Conservation (phyloP, 2,797 vertebrate genomes). For the Siniperca scherzeri region DNA sequence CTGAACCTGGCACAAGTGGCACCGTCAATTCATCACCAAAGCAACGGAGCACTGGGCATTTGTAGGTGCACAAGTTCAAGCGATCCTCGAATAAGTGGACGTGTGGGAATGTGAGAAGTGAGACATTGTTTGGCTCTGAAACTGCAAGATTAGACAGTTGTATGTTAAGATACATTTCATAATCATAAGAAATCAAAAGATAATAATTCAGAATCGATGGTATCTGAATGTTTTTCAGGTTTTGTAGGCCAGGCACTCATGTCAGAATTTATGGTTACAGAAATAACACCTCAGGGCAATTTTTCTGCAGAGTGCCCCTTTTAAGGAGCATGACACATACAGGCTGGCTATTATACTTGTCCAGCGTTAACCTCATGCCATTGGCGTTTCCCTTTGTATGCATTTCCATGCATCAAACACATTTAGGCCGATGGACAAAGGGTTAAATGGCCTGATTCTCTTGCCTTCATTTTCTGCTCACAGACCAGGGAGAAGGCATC, state of each 20-base stretch:
- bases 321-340: slow-evolving; percentile 11
- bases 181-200: no score
- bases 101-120: slow-evolving; percentile 33
- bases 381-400: slow-evolving; percentile 70
- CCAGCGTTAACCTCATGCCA: slow-evolving; percentile 53
- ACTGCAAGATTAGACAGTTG: neutral
- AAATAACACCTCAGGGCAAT: slow-evolving; percentile 19
- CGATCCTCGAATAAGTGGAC: slow-evolving; percentile 21
- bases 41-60: slow-evolving; percentile 20
- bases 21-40: slow-evolving; percentile 30
- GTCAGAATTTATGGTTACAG: slow-evolving; percentile 4
- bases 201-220: neutral
- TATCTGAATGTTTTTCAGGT: neutral
- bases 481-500: slow-evolving; percentile 19
- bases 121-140: slow-evolving; percentile 17
- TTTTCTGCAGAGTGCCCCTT: slow-evolving; percentile 37
- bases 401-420: slow-evolving; percentile 57
- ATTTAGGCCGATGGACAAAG: slow-evolving; percentile 67
- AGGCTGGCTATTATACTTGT: slow-evolving; percentile 51
- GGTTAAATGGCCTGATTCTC: slow-evolving; percentile 42
- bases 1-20: slow-evolving; percentile 3
- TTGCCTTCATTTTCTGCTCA: slow-evolving; percentile 32
- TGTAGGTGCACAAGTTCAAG: slow-evolving; percentile 43
- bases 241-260: slow-evolving; percentile 14
- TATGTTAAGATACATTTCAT: no score